A percentile compares a stretch with the other conserved stretches of the same genome.
phyloP scores from a whole-genome alignment of 2,113 vertebrate genomes.

The Mesitornis unicolor region DNA sequence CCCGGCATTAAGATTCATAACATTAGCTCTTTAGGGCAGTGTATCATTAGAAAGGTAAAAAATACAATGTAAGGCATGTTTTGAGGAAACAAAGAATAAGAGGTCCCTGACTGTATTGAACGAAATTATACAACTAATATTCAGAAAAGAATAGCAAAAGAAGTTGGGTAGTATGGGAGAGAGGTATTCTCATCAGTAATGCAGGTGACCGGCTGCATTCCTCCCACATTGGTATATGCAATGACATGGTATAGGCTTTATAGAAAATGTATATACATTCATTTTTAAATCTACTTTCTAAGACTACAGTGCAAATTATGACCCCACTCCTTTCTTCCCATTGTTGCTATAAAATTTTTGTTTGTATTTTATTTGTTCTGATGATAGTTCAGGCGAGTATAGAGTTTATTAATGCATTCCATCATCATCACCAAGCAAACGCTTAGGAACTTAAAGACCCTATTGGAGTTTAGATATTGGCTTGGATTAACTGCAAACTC shows the following conservation, averaged over 20 bases:
- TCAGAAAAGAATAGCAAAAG: background rate
- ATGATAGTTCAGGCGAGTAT: background rate
- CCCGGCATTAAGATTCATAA: background rate
- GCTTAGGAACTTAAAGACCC: background rate
- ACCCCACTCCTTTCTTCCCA: background rate
- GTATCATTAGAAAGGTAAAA: background rate
- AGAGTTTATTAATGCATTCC: background rate
- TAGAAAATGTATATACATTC: background rate
- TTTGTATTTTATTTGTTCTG: background rate
- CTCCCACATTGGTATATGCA: background rate
- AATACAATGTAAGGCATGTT: background rate
- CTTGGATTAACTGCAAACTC: background rate
- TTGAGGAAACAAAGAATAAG: background rate
- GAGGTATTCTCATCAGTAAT: background rate
- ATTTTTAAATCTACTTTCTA: background rate
- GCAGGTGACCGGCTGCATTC: background rate
- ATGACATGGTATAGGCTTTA: background rate
- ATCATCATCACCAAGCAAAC: background rate
- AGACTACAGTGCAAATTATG: background rate
- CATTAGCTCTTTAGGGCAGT: background rate
- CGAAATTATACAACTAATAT: background rate
- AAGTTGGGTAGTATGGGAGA: no score
- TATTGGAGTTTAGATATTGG: background rate
- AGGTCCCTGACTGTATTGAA: background rate
- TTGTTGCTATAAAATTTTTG: background rate